Conservation (phyloP, 2,113 vertebrate genomes). For the Hippopotamus amphibius region DNA sequence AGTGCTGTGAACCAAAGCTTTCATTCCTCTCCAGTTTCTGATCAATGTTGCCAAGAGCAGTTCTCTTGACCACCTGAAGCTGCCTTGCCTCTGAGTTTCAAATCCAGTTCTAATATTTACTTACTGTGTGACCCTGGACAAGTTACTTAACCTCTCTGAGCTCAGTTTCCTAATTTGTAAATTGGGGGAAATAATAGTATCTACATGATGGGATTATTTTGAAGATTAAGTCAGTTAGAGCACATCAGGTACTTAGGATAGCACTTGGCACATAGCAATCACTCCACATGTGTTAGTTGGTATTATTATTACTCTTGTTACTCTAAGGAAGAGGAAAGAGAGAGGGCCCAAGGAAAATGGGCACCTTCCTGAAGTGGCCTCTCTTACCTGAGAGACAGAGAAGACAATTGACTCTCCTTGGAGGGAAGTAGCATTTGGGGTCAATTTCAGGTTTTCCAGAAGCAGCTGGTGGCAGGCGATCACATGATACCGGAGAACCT, state of each 20-base stretch:
- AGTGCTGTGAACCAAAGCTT: not conserved
- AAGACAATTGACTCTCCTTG: constrained; percentile 89
- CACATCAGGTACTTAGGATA: not conserved
- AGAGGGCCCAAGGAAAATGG: not conserved
- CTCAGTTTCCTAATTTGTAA: not conserved
- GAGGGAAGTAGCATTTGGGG: constrained; percentile 90
- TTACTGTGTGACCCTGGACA: not conserved
- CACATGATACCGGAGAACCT: constrained; percentile 91
- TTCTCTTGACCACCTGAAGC: not conserved
- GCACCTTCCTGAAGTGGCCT: not conserved
- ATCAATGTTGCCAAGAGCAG: not conserved
- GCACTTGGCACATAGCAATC: not conserved
- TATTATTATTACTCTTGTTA: not conserved
- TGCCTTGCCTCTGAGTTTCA: not conserved
- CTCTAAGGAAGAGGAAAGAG: not conserved
- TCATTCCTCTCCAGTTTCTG: not conserved
- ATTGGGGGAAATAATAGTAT: not conserved
- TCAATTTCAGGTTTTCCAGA: constrained; percentile 86
- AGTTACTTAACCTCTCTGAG: not conserved
- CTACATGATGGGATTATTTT: not conserved
- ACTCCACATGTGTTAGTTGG: fast-evolving
- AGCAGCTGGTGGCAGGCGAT: constrained; percentile 91
- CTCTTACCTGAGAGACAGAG: constrained; percentile 88
- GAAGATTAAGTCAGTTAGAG: not conserved
- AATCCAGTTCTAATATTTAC: not conserved